Percentiles rank a stretch among this genome's conserved stretches.
phyloP scores from a whole-genome alignment of 1,140 invertebrate species.

The Neelides sp. region DNA sequence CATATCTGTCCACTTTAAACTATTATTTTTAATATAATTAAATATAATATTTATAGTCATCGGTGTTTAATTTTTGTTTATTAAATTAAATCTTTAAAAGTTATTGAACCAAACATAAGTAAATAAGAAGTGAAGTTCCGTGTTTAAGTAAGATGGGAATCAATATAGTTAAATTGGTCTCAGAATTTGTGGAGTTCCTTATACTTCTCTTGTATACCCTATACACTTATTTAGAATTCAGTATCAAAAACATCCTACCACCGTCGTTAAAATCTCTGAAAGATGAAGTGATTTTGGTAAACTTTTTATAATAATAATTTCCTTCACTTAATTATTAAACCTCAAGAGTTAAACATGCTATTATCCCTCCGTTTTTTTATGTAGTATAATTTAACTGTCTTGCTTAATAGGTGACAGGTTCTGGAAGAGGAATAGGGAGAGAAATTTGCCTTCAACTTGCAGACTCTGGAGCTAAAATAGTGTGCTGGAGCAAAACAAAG shows the following conservation, averaged over 20 bases:
- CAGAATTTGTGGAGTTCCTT: conserved; percentile 10
- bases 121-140: too few relatives aligned
- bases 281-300: conserved; percentile 21
- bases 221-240: conserved; percentile 16
- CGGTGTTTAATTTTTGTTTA: too few relatives aligned
- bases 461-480: conserved; percentile 20
- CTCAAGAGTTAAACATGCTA: not conserved
- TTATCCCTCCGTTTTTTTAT: not conserved
- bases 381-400: not conserved
- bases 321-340: not conserved
- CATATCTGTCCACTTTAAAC: too few relatives aligned
- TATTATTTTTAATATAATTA: too few relatives aligned
- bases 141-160: too few relatives aligned
- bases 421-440: conserved; percentile 25
- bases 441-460: conserved; percentile 19
- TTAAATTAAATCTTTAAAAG: too few relatives aligned
- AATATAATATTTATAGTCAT: too few relatives aligned
- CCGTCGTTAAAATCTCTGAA: conserved; percentile 12
- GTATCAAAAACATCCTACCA: conserved; percentile 8
- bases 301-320: not conserved
- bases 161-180: not conserved
- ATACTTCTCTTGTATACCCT: conserved; percentile 14
- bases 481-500: conserved; percentile 27
- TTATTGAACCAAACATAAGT: too few relatives aligned
- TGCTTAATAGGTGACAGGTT: conserved; percentile 14